Base-by-base conservation (phyloP, 2,888 invertebrate genomes). In the Caenorhabditis sp. region DNA sequence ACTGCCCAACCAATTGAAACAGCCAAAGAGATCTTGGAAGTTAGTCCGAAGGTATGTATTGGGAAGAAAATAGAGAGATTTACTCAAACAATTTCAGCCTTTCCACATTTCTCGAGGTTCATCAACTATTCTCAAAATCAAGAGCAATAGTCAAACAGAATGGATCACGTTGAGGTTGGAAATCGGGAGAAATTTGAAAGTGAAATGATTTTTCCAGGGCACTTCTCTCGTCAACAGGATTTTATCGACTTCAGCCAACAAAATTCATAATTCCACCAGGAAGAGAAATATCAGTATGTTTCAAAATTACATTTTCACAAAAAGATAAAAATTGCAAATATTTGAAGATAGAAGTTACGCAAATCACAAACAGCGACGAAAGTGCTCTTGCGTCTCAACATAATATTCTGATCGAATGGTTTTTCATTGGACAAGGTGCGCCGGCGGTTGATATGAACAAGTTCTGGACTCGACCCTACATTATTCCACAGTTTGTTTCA, bases 211-310 rank as follows among this genome's bases (percentile, higher is more conserved):
- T 60, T 51, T 62, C 37, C 36, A 59, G 69, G 54, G 58, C 59
- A 24, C 58, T 73, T 4, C 57, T 73, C 3, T 68, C 68, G 12
- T 68, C 73, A 6, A 73, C 74, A 10, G 74, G 74, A 23, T 64
- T 74, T 51, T 74, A 74, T 61, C 62, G 66, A 51, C n/a, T 74
- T 12, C 57, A 69, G n/a, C 74, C 74, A 0, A 31, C 69, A 8
- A 74, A 68, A 50, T 74, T 74, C 53, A 6, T 74, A 17, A 69
- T 74, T 31, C 74, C 74, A 2, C 74, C 74, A 3, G 65, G 59
- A 17, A 66, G 63, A 58, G 62, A 66, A 54, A 69, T 74, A n/a
- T 74, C 74, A 43, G 72, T 73, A 37, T 36, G 26, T 8, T 26
- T 23, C 37, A 2, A 19, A 21, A 23, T 23, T 5, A 23, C 6